Evolutionary conservation across 2,797 vertebrate genomes (phyloP).

Genomic region (Lemur catta): DNA sequence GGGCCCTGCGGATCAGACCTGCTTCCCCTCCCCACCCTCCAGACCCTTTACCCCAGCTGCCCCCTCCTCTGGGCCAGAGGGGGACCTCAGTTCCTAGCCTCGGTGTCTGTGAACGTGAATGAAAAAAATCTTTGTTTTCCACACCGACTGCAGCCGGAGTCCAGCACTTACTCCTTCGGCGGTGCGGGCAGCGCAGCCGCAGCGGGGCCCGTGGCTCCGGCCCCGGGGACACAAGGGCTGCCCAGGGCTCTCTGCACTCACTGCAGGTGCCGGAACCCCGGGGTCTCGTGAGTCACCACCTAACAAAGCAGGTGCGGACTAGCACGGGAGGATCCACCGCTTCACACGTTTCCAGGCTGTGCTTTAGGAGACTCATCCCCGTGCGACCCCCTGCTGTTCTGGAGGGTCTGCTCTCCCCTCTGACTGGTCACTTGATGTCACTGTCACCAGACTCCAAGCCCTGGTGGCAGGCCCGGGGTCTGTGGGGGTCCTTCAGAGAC

Average conservation of each 20-base stretch:
- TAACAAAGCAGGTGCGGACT: accelerated
- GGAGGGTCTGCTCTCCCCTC: too few relatives aligned
- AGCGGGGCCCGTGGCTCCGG: too few relatives aligned
- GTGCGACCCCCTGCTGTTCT: accelerated
- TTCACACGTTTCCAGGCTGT: accelerated
- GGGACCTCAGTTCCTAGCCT: not conserved
- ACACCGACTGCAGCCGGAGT: accelerated
- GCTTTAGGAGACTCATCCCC: accelerated
- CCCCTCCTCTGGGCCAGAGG: not conserved
- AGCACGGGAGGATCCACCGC: accelerated
- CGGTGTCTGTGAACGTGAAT: not conserved
- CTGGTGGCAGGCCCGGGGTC: not conserved
- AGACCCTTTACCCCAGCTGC: too few relatives aligned
- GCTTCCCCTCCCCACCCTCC: not conserved
- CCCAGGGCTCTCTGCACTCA: accelerated
- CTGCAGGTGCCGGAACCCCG: accelerated
- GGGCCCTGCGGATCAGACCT: not conserved
- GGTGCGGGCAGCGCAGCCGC: too few relatives aligned
- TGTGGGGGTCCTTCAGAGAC: not conserved
- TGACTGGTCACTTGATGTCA: too few relatives aligned
- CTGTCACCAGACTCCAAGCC: not conserved
- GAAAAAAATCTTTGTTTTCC: too few relatives aligned
- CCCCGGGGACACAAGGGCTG: accelerated
- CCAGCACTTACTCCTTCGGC: accelerated
- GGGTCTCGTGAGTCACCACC: accelerated